Evolutionary conservation across 2,797 vertebrate species (phyloP).

Genomic region (Okamejei kenojei): DNA sequence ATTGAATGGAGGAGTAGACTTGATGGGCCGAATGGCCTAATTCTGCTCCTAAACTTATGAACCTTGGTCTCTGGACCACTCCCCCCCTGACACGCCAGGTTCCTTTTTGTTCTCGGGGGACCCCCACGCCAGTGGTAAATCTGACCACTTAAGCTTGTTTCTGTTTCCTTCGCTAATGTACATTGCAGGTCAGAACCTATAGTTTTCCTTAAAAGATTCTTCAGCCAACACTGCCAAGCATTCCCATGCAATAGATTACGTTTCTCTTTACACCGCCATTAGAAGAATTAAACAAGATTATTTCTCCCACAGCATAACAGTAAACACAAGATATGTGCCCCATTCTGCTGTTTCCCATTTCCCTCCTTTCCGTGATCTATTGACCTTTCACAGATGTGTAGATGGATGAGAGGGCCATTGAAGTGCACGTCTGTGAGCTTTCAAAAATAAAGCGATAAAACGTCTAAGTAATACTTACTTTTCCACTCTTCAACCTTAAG

Average conservation of each 20-base stretch:
- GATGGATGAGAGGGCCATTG: not conserved
- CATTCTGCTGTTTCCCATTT: no score
- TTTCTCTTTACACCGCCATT: not conserved
- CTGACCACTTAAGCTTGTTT: not conserved
- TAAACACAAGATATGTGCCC: no score
- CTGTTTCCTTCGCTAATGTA: not conserved
- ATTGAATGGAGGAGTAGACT: no score
- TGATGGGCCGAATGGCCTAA: no score
- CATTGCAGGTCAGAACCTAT: not conserved
- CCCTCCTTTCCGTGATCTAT: not conserved
- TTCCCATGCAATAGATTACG: not conserved
- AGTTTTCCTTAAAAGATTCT: not conserved
- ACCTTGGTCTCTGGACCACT: no score
- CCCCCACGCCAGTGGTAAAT: not conserved
- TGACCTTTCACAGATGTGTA: not conserved
- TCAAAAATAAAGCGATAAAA: not conserved
- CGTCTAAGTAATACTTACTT: slow-evolving; percentile 52
- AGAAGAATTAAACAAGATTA: not conserved
- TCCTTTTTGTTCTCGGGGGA: no score
- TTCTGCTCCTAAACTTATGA: no score
- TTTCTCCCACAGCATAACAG: not conserved
- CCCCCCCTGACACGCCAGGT: no score
- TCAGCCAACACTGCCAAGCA: not conserved
- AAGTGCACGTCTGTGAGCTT: not conserved
- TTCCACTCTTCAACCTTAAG: slow-evolving; percentile 67